Conservation (phyloP, 37 sponge, comb jelly and placozoan genomes). For the Oscarella lobularis region DNA sequence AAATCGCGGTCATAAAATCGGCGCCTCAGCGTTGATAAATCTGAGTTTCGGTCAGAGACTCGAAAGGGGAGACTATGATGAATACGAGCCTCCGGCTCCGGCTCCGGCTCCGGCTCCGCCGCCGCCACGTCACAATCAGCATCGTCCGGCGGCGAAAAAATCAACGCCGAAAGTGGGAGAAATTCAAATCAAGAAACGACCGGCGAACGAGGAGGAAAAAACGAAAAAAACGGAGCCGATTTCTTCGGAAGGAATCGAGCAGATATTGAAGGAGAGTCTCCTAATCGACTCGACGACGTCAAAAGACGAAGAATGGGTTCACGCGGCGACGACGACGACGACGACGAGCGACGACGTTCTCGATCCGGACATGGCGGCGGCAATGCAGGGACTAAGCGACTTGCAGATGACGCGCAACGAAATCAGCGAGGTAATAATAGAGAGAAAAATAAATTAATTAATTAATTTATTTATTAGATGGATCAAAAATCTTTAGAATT, state of each 20-base stretch:
- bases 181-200: neutral
- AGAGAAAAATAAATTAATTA: conserved; percentile 1
- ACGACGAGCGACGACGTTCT: neutral
- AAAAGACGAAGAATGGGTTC: neutral
- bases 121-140: neutral
- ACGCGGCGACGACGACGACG: neutral
- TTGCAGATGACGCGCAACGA: neutral
- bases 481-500: neutral
- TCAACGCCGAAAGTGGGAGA: too few relatives aligned
- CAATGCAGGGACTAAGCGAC: neutral
- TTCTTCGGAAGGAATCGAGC: neutral
- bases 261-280: neutral
- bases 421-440: too few relatives aligned
- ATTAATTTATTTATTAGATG: neutral
- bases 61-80: neutral
- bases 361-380: neutral
- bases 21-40: conserved; percentile 60
- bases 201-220: neutral
- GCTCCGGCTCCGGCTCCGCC: neutral
- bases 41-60: conserved; percentile 55
- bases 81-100: neutral
- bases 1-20: conserved; percentile 62
- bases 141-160: too few relatives aligned
- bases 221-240: neutral
- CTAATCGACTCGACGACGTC: neutral